Conservation (phyloP, 2,888 invertebrate genomes). For the Thereva nobilitata region DNA sequence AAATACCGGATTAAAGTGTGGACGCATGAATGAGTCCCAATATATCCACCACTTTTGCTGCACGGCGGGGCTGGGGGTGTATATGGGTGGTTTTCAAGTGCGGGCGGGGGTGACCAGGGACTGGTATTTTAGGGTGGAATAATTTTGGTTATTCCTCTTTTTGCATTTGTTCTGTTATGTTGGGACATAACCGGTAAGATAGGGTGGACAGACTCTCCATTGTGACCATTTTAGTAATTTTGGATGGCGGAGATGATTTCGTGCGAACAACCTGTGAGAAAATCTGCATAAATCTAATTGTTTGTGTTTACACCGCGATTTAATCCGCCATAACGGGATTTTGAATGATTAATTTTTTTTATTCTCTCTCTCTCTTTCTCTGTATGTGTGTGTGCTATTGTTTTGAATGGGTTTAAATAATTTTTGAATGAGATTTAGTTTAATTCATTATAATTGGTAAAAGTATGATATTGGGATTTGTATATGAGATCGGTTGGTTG, state of each 20-base stretch:
- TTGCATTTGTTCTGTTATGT: conserved; percentile 29
- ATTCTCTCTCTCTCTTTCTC: conserved; percentile 15
- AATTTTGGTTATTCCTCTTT: conserved; percentile 38
- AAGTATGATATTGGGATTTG: too few species aligned
- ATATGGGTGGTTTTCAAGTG: conserved; percentile 8
- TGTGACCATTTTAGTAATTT: conserved; percentile 5
- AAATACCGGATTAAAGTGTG: conserved; percentile 42
- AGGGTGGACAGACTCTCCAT: conserved; percentile 5
- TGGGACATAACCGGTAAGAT: background rate
- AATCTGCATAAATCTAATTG: conserved; percentile 43
- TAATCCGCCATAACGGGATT: conserved; percentile 41
- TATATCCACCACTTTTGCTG: conserved; percentile 20
- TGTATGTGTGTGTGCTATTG: background rate
- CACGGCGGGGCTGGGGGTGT: conserved; percentile 36
- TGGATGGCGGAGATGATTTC: conserved; percentile 21
- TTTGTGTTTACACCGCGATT: conserved; percentile 41
- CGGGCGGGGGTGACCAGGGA: background rate
- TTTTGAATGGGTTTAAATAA: background rate
- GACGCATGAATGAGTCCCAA: conserved; percentile 41
- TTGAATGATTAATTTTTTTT: conserved; percentile 39
- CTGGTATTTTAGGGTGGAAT: conserved; percentile 2
- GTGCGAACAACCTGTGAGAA: conserved; percentile 39
- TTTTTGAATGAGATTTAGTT: too few species aligned
- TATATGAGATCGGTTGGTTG: too few species aligned
- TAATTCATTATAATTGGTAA: too few species aligned